Conservation (phyloP, 2,797 vertebrate species). For the Nasua narica region DNA sequence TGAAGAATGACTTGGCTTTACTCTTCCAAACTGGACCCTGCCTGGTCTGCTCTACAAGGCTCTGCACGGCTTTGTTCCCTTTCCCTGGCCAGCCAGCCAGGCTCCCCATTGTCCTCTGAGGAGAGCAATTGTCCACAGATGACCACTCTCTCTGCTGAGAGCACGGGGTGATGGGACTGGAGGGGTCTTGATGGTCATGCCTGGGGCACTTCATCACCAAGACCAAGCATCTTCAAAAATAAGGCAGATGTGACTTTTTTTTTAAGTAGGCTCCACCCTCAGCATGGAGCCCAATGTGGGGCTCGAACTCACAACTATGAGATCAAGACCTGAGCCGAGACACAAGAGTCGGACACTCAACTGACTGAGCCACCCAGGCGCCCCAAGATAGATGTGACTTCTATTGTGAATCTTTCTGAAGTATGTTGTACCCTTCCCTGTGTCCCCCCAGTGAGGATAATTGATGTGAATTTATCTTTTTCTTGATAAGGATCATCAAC, state of each 20-base stretch:
- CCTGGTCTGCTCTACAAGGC: neutral
- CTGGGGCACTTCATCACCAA: neutral
- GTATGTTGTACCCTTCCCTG: neutral
- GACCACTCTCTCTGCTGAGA: neutral
- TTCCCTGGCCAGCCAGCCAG: rapidly evolving
- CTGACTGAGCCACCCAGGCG: neutral
- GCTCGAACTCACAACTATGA: neutral
- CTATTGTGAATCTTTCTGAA: neutral
- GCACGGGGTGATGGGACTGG: rapidly evolving
- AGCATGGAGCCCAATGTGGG: neutral
- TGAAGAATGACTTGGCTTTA: neutral
- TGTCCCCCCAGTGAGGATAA: neutral
- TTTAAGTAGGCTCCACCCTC: neutral
- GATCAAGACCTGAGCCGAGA: neutral
- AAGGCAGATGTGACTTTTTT: neutral
- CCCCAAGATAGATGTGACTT: neutral
- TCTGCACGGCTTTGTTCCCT: neutral
- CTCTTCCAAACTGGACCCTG: neutral
- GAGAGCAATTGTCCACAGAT: neutral
- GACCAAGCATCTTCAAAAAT: neutral
- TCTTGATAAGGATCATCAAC: neutral
- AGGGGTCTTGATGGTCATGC: neutral
- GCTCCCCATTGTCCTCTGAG: neutral
- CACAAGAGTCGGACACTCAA: neutral
- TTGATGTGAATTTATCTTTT: neutral